These are phyloP conservation scores for Eulemur mongoz DNA, from an alignment of 2,797 vertebrate species.

Conservation along the genomic window DNA sequence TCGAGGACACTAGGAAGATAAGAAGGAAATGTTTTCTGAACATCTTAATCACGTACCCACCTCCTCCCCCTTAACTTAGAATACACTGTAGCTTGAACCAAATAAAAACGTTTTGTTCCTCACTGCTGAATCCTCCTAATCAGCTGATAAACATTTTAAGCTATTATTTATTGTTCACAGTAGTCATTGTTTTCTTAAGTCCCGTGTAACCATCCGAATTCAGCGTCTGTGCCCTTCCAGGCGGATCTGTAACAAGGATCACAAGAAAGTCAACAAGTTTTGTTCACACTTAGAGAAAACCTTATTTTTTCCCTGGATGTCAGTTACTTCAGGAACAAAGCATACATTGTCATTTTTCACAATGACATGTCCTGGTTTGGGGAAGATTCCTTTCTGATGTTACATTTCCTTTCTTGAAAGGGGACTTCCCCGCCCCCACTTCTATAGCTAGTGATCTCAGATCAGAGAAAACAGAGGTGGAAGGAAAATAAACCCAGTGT, in stretches of 20 bases:
- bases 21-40: background rate
- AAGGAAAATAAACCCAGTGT: too few relatives aligned
- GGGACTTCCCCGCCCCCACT: background rate
- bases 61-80: background rate
- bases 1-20: background rate
- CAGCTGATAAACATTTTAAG: background rate
- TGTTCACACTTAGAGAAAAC: background rate
- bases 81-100: background rate
- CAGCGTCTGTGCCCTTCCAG: background rate
- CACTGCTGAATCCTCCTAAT: background rate
- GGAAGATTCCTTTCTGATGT: background rate
- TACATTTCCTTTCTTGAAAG: background rate
- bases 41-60: fast-evolving
- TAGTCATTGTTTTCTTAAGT: background rate
- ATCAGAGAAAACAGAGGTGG: background rate
- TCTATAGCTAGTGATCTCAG: background rate
- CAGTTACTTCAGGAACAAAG: background rate
- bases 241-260: background rate
- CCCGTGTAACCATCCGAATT: background rate
- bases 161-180: background rate
- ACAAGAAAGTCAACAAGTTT: background rate
- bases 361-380: background rate
- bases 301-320: background rate
- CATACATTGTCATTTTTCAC: background rate
- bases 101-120: background rate